Conservation (phyloP, 2,113 vertebrate genomes). For the Dolichallabes microphthalmus region DNA sequence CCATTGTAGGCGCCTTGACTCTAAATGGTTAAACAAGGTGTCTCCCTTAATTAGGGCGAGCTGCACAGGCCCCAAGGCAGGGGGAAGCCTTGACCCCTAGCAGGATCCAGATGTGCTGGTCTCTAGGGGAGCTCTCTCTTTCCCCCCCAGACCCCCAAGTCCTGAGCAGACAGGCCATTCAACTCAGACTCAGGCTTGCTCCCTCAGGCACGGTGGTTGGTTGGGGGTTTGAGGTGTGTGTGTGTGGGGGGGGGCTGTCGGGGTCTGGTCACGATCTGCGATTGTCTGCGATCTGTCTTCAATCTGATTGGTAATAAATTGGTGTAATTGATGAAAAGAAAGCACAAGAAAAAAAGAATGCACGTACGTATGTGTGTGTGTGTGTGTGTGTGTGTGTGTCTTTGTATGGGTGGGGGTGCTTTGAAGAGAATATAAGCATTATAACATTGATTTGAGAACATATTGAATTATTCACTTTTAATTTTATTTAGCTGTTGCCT, state of each 20-base stretch:
- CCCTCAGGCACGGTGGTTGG: conserved; percentile 62
- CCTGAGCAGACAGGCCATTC: conserved; percentile 69
- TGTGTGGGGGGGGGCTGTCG: neutral
- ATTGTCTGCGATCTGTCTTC: conserved; percentile 66
- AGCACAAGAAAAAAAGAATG: neutral
- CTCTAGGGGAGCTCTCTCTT: conserved; percentile 74
- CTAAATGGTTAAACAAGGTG: conserved; percentile 92
- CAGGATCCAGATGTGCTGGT: conserved; percentile 98
- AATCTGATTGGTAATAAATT: conserved; percentile 74
- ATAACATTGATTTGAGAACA: neutral
- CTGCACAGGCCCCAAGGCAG: conserved; percentile 93
- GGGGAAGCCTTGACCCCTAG: conserved; percentile 97
- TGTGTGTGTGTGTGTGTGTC: neutral
- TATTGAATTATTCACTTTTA: neutral
- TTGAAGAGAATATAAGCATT: neutral
- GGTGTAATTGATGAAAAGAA: conserved; percentile 79
- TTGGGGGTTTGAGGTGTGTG: conserved; percentile 41
- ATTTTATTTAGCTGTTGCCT: neutral
- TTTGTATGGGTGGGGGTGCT: neutral
- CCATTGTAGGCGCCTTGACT: conserved; percentile 56
- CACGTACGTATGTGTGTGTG: neutral
- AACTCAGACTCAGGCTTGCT: conserved; percentile 64
- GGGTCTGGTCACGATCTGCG: conserved; percentile 72
- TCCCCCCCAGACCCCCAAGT: conserved; percentile 71
- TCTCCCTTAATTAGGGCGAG: conserved; percentile 91